A percentile compares a stretch with the other conserved stretches of the same genome.
Conservation (phyloP, 2,113 vertebrate species). For the Notothenia rossii region DNA sequence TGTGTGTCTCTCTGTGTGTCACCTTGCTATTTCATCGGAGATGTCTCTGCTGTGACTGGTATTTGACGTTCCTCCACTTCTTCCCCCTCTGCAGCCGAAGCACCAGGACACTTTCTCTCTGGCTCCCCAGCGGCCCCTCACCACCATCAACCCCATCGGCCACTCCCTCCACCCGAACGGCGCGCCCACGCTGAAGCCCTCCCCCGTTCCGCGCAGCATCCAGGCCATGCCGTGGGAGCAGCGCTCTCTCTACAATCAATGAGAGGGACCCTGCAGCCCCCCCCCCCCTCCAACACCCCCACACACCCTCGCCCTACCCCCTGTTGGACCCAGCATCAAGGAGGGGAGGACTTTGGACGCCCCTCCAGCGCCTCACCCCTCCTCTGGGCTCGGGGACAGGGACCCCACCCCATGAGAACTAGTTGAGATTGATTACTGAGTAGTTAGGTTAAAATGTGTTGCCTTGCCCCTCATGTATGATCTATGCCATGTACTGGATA, state of each 20-base stretch:
- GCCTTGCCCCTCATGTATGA: conserved; percentile 80
- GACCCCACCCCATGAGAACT: conserved; percentile 59
- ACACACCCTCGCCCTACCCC: conserved; percentile 13
- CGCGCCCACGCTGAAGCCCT: conserved; percentile 78
- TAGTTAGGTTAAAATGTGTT: conserved; percentile 80
- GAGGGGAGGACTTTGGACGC: conserved; percentile 55
- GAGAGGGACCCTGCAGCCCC: conserved; percentile 40
- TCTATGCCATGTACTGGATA: conserved; percentile 78
- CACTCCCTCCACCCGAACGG: conserved; percentile 81
- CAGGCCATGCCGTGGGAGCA: conserved; percentile 83
- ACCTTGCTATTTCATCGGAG: background rate
- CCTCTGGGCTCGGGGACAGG: conserved; percentile 47
- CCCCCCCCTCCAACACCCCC: conserved; percentile 5
- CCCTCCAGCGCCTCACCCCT: conserved; percentile 19
- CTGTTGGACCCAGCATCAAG: conserved; percentile 44
- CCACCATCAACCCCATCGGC: conserved; percentile 81
- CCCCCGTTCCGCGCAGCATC: conserved; percentile 79
- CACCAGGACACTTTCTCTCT: conserved; percentile 81
- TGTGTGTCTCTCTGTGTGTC: too few species aligned
- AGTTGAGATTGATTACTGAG: conserved; percentile 75
- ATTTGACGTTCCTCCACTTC: background rate
- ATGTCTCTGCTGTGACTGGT: background rate
- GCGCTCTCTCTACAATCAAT: conserved; percentile 84
- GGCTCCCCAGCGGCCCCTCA: conserved; percentile 79
- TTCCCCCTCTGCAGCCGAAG: conserved; percentile 60